phyloP scores from a whole-genome alignment of 1,140 invertebrate species.

The Leptoteleia sp. region DNA sequence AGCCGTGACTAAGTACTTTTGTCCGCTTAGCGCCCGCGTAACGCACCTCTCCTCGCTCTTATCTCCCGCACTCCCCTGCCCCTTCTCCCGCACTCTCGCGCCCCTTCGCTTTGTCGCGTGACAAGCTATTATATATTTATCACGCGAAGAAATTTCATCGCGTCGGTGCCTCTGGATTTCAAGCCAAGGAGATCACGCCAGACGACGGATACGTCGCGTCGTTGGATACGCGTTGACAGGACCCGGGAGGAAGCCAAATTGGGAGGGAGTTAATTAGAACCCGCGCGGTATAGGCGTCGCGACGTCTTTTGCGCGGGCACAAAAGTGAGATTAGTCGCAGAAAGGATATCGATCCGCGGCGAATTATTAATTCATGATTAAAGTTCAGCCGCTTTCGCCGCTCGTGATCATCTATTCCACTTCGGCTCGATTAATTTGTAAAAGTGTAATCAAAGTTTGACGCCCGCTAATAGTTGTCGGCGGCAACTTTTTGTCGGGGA shows the following conservation, averaged over 20 bases:
- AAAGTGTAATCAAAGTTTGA: constrained; percentile 43
- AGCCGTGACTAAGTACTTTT: constrained; percentile 59
- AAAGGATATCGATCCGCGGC: constrained; percentile 65
- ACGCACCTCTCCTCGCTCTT: constrained; percentile 45
- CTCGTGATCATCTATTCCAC: constrained; percentile 45
- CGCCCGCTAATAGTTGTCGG: background rate
- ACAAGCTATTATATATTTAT: constrained; percentile 78
- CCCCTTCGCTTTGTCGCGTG: constrained; percentile 61
- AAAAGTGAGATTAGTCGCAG: constrained; percentile 69
- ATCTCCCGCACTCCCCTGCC: constrained; percentile 40
- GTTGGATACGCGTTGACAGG: constrained; percentile 69
- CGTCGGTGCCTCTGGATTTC: constrained; percentile 66
- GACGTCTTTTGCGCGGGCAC: constrained; percentile 60
- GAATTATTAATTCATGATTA: constrained; percentile 65
- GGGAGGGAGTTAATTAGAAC: constrained; percentile 71
- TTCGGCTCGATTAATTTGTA: constrained; percentile 47
- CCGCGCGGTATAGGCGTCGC: constrained; percentile 59
- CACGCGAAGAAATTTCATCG: constrained; percentile 71
- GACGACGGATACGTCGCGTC: constrained; percentile 65
- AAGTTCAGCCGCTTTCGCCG: constrained; percentile 47
- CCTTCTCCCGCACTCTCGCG: constrained; percentile 28
- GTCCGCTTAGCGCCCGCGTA: constrained; percentile 12
- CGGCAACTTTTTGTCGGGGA: too few species aligned
- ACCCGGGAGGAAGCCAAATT: constrained; percentile 64
- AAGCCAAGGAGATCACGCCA: constrained; percentile 66